phyloP scores from a whole-genome alignment of 1,140 invertebrate species.

The Pemphigus obesinymphae region DNA sequence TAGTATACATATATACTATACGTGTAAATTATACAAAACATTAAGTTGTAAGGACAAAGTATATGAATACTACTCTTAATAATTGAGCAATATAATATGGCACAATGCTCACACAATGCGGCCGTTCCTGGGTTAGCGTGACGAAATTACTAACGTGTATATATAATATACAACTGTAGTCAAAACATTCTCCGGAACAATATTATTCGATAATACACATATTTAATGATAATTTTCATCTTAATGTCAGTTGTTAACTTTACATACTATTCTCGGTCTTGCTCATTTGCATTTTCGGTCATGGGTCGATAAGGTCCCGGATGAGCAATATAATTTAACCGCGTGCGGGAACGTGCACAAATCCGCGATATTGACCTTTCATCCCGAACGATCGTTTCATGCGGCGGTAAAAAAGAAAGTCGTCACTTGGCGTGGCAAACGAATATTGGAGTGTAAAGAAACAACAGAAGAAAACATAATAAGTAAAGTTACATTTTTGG shows the following conservation, averaged over 20 bases:
- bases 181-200: neutral
- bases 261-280: neutral
- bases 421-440: neutral
- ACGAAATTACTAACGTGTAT: neutral
- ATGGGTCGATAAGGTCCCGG: neutral
- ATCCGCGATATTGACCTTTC: neutral
- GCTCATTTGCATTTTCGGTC: neutral
- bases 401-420: neutral
- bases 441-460: neutral
- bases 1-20: too few species aligned
- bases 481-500: too few species aligned
- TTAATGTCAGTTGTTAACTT: neutral
- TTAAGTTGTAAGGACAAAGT: too few species aligned
- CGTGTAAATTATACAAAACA: too few species aligned
- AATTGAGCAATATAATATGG: too few species aligned
- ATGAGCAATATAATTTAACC: neutral
- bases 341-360: neutral
- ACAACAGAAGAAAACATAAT: too few species aligned
- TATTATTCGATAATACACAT: neutral
- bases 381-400: neutral
- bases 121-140: neutral
- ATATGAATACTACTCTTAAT: too few species aligned
- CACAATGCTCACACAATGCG: too few species aligned
- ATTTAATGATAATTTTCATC: neutral
- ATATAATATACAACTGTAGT: too few species aligned